Conservation (phyloP, 1,140 invertebrate genomes). For the Drosophila littoralis region DNA sequence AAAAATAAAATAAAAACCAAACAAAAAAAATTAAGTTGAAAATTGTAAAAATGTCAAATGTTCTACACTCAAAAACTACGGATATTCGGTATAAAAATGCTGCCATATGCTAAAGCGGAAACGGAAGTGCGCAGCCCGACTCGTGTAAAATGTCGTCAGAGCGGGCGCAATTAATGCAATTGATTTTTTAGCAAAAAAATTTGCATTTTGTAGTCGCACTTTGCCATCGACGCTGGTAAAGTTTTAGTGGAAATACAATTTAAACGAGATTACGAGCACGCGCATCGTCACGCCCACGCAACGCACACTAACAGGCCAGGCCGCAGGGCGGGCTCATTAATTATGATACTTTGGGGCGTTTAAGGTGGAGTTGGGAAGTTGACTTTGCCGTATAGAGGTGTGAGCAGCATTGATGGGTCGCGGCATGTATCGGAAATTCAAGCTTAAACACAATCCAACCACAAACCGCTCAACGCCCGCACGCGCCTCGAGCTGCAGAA, state of each 20-base stretch:
- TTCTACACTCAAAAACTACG: background rate
- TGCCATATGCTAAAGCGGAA: slow-evolving; percentile 22
- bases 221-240: background rate
- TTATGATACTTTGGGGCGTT: slow-evolving; percentile 64
- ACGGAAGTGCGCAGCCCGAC: slow-evolving; percentile 34
- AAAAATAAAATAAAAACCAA: no score
- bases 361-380: background rate
- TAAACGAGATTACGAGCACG: slow-evolving; percentile 53
- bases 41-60: background rate
- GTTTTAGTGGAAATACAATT: slow-evolving; percentile 54
- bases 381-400: slow-evolving; percentile 3
- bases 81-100: background rate
- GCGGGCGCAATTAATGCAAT: slow-evolving; percentile 59
- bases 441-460: slow-evolving; percentile 60
- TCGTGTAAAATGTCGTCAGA: slow-evolving; percentile 36
- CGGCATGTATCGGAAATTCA: slow-evolving; percentile 67
- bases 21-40: background rate
- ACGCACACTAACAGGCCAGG: slow-evolving; percentile 24
- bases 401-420: slow-evolving; percentile 38
- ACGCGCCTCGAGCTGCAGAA: background rate
- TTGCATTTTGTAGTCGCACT: slow-evolving; percentile 30
- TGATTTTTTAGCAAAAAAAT: slow-evolving; percentile 49
- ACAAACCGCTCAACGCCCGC: slow-evolving; percentile 37
- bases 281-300: slow-evolving; percentile 19
- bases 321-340: slow-evolving; percentile 61